phyloP scores from a whole-genome alignment of 2,797 vertebrate genomes.

The Acanthurus tractus region DNA sequence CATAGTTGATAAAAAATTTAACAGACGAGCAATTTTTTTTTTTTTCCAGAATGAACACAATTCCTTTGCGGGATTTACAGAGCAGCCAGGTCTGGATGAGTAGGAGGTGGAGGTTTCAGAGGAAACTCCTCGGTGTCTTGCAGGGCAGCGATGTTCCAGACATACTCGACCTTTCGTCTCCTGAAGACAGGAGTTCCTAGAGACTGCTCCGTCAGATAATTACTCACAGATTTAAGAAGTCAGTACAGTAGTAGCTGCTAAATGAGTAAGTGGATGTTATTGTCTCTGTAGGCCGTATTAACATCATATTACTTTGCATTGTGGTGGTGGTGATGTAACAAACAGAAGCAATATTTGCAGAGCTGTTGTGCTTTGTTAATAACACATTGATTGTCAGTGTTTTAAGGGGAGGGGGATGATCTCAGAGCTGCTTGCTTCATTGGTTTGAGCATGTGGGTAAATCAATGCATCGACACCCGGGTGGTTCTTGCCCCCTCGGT shows the following conservation, averaged over 20 bases:
- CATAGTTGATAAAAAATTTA: background rate
- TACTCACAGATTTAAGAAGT: constrained; percentile 56
- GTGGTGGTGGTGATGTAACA: constrained; percentile 17
- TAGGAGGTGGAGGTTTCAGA: background rate
- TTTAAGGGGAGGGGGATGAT: constrained; percentile 19
- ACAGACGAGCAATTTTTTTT: no score
- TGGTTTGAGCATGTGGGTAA: constrained; percentile 39
- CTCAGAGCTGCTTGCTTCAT: constrained; percentile 64
- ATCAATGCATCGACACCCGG: constrained; percentile 73
- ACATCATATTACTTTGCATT: constrained; percentile 21
- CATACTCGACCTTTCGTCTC: constrained; percentile 58
- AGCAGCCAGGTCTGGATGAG: constrained; percentile 10
- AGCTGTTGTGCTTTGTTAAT: constrained; percentile 50
- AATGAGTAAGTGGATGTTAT: constrained; percentile 47
- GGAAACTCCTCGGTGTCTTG: constrained; percentile 20
- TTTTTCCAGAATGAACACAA: constrained; percentile 32
- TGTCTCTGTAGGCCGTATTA: constrained; percentile 18
- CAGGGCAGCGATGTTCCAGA: constrained; percentile 3
- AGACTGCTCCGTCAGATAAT: constrained; percentile 65
- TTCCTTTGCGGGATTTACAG: constrained; percentile 20
- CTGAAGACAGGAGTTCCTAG: constrained; percentile 32
- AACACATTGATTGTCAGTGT: constrained; percentile 43
- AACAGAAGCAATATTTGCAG: constrained; percentile 48
- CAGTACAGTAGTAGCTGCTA: constrained; percentile 49
- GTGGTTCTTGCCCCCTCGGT: constrained; percentile 68